Conservation (phyloP, 2,888 invertebrate species). For the Melieria crassipennis region DNA sequence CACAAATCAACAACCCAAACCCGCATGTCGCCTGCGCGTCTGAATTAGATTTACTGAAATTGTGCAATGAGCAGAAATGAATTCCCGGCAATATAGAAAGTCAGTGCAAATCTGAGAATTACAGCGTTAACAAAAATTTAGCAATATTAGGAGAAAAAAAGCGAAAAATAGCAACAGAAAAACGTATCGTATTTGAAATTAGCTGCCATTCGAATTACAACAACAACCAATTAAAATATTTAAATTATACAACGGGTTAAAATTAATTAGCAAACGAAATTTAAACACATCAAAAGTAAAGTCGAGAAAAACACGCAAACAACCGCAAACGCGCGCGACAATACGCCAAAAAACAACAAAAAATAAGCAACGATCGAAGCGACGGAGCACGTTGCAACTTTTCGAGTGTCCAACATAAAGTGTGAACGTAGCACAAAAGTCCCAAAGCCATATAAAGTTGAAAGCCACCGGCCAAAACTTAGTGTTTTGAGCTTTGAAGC, state of each 20-base stretch:
- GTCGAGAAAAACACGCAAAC: not conserved
- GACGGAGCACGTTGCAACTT: not conserved
- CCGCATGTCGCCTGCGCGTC: too few relatives aligned
- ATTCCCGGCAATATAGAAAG: conserved; percentile 14
- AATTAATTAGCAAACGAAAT: not conserved
- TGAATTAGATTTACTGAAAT: too few relatives aligned
- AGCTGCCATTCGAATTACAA: conserved; percentile 75
- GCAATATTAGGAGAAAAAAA: conserved; percentile 2
- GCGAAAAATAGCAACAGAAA: conserved; percentile 32
- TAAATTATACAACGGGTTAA: not conserved
- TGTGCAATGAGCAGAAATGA: not conserved
- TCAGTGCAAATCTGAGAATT: conserved; percentile 1
- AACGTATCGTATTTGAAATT: conserved; percentile 4
- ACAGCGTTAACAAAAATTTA: conserved; percentile 46
- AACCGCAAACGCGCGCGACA: not conserved
- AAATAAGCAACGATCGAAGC: not conserved
- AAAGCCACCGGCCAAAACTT: too few relatives aligned
- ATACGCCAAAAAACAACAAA: not conserved
- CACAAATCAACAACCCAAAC: too few relatives aligned
- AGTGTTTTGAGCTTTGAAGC: too few relatives aligned
- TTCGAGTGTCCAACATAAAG: not conserved
- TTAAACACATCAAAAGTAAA: not conserved
- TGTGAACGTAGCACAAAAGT: too few relatives aligned
- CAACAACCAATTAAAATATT: conserved; percentile 62
- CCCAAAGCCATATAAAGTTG: too few relatives aligned